A percentile compares a stretch with the other conserved stretches of the same genome.
phyloP scores from a whole-genome alignment of 2,797 vertebrate species.

The Enteromius radiatus region DNA sequence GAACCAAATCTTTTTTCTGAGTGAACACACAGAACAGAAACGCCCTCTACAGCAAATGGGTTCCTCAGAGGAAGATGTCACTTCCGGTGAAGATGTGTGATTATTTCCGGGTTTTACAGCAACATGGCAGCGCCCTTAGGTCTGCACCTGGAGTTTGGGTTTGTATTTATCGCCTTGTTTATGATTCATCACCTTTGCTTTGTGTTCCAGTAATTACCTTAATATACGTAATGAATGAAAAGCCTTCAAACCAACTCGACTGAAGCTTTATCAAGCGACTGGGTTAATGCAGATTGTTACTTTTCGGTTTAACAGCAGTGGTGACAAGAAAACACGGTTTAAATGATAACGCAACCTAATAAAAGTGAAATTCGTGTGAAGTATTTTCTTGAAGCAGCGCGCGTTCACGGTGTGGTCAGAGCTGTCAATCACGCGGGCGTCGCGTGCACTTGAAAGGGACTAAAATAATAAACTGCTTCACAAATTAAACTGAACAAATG shows the following conservation, averaged over 20 bases:
- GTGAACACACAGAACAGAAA: constrained; percentile 1
- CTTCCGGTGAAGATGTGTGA: constrained; percentile 59
- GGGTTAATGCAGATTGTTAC: neutral
- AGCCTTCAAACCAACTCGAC: neutral
- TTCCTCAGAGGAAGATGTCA: constrained; percentile 50
- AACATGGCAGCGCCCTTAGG: constrained; percentile 92
- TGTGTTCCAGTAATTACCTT: neutral
- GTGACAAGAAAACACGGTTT: neutral
- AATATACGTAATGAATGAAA: neutral
- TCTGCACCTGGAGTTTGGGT: constrained; percentile 92
- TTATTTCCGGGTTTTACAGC: constrained; percentile 67
- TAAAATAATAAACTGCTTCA: neutral
- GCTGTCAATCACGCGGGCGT: neutral
- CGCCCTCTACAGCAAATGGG: constrained; percentile 12
- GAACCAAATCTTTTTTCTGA: neutral
- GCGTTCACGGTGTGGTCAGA: neutral
- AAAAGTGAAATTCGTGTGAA: neutral
- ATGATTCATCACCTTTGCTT: neutral
- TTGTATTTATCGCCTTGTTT: constrained; percentile 60
- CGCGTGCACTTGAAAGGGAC: neutral
- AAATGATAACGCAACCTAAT: neutral
- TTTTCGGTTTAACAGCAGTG: neutral
- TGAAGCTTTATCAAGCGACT: neutral
- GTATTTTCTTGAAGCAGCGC: neutral
- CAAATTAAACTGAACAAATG: neutral